A percentile compares a stretch with the other conserved stretches of the same genome.
These are phyloP conservation scores for Diabrotica undecimpunctata DNA, from an alignment of 1,140 invertebrate genomes.

Conservation along the genomic window DNA sequence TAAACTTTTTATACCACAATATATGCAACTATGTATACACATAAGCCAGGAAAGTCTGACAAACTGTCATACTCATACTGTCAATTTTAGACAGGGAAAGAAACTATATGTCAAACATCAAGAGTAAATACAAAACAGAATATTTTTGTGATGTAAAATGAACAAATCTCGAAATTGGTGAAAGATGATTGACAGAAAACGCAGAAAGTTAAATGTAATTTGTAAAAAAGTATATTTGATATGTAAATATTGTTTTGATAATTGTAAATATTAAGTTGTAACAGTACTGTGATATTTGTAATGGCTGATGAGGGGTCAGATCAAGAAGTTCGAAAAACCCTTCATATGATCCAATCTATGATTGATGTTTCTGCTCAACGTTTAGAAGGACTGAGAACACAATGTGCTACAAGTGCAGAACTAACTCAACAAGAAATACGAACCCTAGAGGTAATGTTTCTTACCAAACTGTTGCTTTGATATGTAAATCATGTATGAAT, in stretches of 20 bases:
- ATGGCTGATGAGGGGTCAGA: slow-evolving; percentile 51
- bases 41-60: no score
- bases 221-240: slow-evolving; percentile 23
- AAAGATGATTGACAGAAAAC: slow-evolving; percentile 3
- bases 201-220: slow-evolving; percentile 8
- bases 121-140: no score
- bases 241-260: slow-evolving; percentile 32
- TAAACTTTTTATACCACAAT: no score
- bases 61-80: no score
- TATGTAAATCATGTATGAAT: no score
- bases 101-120: no score
- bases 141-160: no score
- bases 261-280: slow-evolving; percentile 28
- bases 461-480: not conserved
- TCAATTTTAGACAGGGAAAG: no score
- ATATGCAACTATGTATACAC: no score
- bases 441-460: slow-evolving; percentile 74
- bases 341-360: slow-evolving; percentile 80
- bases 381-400: slow-evolving; percentile 84
- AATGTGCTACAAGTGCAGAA: slow-evolving; percentile 87
- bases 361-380: slow-evolving; percentile 91
- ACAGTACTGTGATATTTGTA: slow-evolving; percentile 38
- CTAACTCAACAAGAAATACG: slow-evolving; percentile 94
- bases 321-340: slow-evolving; percentile 50
- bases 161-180: not conserved